Conservation (phyloP, 64 coral and sea anemone species). For the Dendrophyllia cribrosa region DNA sequence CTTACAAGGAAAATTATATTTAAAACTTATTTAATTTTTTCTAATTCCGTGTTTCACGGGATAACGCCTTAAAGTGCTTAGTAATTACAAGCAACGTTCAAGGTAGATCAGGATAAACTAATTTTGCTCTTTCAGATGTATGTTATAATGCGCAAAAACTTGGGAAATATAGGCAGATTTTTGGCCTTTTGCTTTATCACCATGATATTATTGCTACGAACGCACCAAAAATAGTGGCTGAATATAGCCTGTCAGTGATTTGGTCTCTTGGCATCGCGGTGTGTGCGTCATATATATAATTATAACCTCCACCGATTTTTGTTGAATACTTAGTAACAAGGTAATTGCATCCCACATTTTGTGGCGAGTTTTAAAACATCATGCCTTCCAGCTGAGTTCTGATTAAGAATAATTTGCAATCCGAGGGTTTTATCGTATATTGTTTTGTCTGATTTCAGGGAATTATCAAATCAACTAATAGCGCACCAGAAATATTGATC, state of each 20-base stretch:
- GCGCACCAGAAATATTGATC: not conserved
- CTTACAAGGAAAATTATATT: not conserved
- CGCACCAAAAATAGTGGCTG: too few species aligned
- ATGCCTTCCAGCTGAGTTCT: conserved; percentile 21
- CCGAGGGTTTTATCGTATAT: not conserved
- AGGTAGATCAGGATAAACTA: too few species aligned
- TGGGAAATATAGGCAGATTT: too few species aligned
- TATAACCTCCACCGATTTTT: not conserved
- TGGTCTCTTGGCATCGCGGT: too few species aligned
- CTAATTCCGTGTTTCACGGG: too few species aligned
- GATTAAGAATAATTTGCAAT: not conserved
- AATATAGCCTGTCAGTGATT: too few species aligned
- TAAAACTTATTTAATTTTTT: not conserved
- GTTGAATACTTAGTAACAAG: not conserved
- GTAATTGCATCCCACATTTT: conserved; percentile 11
- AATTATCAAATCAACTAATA: conserved; percentile 13
- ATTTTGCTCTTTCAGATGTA: too few species aligned
- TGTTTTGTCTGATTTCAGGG: not conserved
- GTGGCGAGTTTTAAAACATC: not conserved
- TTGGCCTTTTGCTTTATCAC: too few species aligned
- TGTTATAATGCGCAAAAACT: too few species aligned
- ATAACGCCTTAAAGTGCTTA: too few species aligned
- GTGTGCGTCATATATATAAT: not conserved
- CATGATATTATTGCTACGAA: too few species aligned
- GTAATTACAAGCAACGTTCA: too few species aligned